These are phyloP conservation scores for Cinclus cinclus DNA, from an alignment of 2,113 vertebrate genomes.

Conservation along the genomic window DNA sequence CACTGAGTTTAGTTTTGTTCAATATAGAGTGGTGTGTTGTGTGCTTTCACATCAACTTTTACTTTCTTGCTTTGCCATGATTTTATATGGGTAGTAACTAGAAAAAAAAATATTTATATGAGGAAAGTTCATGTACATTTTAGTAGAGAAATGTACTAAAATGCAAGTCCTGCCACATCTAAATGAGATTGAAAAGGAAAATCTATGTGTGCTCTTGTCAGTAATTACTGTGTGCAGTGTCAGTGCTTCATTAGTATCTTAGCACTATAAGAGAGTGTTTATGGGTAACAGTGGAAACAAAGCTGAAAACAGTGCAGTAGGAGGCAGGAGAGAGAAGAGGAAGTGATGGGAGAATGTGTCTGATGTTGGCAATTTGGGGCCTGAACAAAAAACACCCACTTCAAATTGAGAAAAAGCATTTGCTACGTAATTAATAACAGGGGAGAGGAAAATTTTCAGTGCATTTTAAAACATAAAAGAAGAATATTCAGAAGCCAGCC, in stretches of 20 bases:
- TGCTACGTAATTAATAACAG: fast-evolving
- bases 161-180: neutral
- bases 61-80: neutral
- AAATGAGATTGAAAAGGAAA: neutral
- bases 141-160: neutral
- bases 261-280: neutral
- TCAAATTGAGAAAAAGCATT: neutral
- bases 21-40: neutral
- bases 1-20: neutral
- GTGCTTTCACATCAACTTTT: neutral
- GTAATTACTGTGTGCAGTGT: neutral
- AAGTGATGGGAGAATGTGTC: neutral
- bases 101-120: neutral
- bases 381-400: neutral
- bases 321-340: neutral
- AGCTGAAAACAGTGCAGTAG: neutral
- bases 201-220: neutral
- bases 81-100: neutral
- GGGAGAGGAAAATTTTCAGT: neutral
- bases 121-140: neutral
- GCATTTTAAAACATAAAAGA: neutral
- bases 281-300: neutral
- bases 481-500: neutral
- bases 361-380: neutral
- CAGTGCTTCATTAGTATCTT: neutral